Conservation (phyloP, 2,888 invertebrate genomes). For the Zygaena filipendulae region DNA sequence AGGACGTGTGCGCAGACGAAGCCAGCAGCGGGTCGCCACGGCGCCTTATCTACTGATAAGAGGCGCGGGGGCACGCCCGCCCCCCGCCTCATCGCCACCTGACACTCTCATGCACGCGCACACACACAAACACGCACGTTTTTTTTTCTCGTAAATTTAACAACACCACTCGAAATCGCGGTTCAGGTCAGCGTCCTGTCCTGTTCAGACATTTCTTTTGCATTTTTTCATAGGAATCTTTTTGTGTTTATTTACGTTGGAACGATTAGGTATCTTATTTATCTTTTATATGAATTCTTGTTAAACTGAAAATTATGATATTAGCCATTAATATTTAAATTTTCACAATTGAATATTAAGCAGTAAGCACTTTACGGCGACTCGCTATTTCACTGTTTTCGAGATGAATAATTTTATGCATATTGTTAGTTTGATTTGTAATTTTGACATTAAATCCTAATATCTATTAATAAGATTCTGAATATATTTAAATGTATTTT, state of each 20-base stretch:
- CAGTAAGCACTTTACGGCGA: too few relatives aligned
- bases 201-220: conserved; percentile 36
- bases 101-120: conserved; percentile 45
- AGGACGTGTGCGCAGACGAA: conserved; percentile 44
- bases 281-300: too few relatives aligned
- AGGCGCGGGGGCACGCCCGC: conserved; percentile 61
- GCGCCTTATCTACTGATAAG: conserved; percentile 64
- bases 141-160: conserved; percentile 17
- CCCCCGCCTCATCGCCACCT: conserved; percentile 65
- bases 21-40: conserved; percentile 40
- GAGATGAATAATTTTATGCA: too few relatives aligned
- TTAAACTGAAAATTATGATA: too few relatives aligned
- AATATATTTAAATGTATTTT: too few relatives aligned
- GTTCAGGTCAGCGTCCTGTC: conserved; percentile 59
- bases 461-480: too few relatives aligned
- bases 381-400: too few relatives aligned
- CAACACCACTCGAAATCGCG: conserved; percentile 25
- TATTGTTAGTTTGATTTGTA: too few relatives aligned
- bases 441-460: too few relatives aligned
- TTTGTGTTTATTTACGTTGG: conserved; percentile 19
- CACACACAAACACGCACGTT: conserved; percentile 26
- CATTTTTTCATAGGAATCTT: conserved; percentile 37
- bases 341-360: too few relatives aligned
- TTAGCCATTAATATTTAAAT: too few relatives aligned
- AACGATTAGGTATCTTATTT: conserved; percentile 24